Conservation (phyloP, 2,113 vertebrate species). For the Seriola rivoliana region DNA sequence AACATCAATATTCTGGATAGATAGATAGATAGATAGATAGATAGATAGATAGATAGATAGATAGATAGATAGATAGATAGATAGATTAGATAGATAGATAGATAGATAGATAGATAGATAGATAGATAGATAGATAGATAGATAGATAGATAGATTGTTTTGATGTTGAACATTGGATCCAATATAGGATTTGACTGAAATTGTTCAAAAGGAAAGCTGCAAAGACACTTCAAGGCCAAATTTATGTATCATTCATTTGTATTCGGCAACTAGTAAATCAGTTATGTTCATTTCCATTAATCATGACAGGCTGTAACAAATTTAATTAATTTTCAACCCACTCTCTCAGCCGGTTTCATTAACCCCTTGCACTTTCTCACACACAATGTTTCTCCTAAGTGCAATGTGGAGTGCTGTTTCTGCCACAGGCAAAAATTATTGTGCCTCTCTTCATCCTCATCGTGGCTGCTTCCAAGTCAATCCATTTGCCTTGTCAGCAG, state of each 20-base stretch:
- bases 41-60: slow-evolving; percentile 24
- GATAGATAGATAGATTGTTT: slow-evolving; percentile 25
- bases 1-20: not conserved
- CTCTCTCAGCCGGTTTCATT: slow-evolving; percentile 7
- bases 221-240: not conserved
- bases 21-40: not conserved
- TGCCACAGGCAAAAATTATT: slow-evolving; percentile 46
- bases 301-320: not conserved
- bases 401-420: slow-evolving; percentile 13
- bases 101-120: slow-evolving; percentile 5
- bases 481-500: slow-evolving; percentile 54
- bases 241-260: not conserved
- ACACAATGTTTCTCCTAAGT: not conserved
- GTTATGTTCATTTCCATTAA: not conserved
- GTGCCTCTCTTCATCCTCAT: slow-evolving; percentile 53
- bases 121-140: slow-evolving; percentile 32
- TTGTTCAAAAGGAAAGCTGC: not conserved
- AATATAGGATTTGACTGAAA: too few relatives aligned
- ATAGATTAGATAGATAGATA: slow-evolving; percentile 17
- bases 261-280: not conserved
- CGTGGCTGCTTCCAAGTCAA: slow-evolving; percentile 21
- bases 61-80: slow-evolving; percentile 33
- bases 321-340: slow-evolving; percentile 7
- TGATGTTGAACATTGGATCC: not conserved
- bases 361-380: not conserved